A percentile compares a stretch with the other conserved stretches of the same genome.
phyloP scores from a whole-genome alignment of 1,140 invertebrate genomes.

The Anastrepha obliqua region DNA sequence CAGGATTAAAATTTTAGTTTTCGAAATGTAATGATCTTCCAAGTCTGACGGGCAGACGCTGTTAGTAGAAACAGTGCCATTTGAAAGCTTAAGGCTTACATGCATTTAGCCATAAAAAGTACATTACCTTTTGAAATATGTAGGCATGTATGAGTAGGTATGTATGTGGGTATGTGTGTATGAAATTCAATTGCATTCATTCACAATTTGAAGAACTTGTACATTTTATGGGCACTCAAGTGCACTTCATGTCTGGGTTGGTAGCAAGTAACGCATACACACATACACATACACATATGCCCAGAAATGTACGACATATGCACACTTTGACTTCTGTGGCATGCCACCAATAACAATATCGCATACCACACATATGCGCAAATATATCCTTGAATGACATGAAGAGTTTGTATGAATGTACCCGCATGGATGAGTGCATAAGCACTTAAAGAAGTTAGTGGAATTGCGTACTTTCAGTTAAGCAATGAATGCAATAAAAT shows the following conservation, averaged over 20 bases:
- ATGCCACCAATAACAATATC: not conserved
- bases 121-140: too few species aligned
- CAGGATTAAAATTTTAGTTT: too few species aligned
- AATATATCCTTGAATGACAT: too few species aligned
- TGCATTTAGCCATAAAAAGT: too few species aligned
- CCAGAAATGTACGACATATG: too few species aligned
- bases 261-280: not conserved
- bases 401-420: too few species aligned
- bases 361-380: not conserved
- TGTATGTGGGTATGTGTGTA: too few species aligned
- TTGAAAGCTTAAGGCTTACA: too few species aligned
- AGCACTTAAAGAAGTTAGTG: conserved; percentile 29
- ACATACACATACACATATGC: not conserved
- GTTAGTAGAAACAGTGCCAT: too few species aligned
- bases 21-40: too few species aligned
- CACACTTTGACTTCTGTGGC: conserved; percentile 19
- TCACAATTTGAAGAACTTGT: conserved; percentile 38
- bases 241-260: not conserved
- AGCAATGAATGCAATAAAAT: conserved; percentile 3
- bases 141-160: too few species aligned
- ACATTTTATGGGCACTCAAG: conserved; percentile 33
- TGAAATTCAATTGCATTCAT: conserved; percentile 45
- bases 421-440: not conserved
- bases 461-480: not conserved
- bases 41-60: too few species aligned